Percentiles rank a stretch among this genome's conserved stretches.
These are phyloP conservation scores for Lacanobia wlatinum DNA, from an alignment of 2,888 invertebrate species.

Conservation along the genomic window DNA sequence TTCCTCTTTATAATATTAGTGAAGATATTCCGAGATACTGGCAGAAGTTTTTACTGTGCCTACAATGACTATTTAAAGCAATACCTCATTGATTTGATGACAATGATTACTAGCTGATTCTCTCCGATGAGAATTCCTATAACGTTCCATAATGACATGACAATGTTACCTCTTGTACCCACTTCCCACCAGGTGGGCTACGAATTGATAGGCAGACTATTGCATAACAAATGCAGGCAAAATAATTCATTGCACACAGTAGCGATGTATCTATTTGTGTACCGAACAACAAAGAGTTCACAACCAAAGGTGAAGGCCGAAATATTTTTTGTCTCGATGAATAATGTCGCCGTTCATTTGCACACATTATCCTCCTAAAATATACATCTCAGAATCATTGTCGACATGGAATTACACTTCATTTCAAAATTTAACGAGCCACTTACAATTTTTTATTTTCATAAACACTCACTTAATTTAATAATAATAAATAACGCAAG, in stretches of 20 bases:
- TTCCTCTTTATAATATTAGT: no score
- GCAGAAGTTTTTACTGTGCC: no score
- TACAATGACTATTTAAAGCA: no score
- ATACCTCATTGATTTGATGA: no score
- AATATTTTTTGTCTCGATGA: conserved; percentile 23
- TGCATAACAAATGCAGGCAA: neutral
- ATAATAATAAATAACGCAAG: conserved; percentile 47
- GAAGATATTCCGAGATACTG: no score
- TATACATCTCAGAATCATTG: conserved; percentile 40
- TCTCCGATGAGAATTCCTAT: no score
- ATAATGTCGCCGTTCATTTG: conserved; percentile 24
- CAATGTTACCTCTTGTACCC: no score
- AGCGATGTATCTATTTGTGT: neutral
- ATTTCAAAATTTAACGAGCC: conserved; percentile 35
- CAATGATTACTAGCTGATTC: no score
- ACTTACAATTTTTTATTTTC: conserved; percentile 44
- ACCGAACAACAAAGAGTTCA: conserved; percentile 11
- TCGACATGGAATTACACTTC: conserved; percentile 40
- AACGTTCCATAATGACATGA: no score
- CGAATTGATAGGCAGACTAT: neutral
- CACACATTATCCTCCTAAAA: conserved; percentile 27
- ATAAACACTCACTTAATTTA: conserved; percentile 54
- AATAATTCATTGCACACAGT: neutral
- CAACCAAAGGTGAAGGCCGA: conserved; percentile 40
- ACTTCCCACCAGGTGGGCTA: neutral